These are phyloP conservation scores for Tarsius wallacei DNA, from an alignment of 2,797 vertebrate species.

Conservation along the genomic window DNA sequence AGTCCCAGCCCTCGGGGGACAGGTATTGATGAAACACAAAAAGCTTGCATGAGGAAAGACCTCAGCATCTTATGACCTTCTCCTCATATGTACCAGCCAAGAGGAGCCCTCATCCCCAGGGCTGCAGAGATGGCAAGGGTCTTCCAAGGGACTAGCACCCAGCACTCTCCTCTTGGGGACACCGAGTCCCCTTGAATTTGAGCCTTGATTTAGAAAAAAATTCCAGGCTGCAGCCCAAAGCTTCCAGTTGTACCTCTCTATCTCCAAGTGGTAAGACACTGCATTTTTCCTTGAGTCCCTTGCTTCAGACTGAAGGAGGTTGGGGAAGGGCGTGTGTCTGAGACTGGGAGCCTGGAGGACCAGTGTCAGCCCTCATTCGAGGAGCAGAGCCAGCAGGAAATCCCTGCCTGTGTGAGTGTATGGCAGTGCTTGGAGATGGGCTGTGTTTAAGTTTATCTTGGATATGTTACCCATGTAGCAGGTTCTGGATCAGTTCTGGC, in stretches of 20 bases:
- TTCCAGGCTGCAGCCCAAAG: neutral
- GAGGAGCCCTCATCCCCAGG: neutral
- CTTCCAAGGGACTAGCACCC: neutral
- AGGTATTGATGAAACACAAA: neutral
- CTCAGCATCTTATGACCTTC: neutral
- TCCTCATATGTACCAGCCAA: accelerated
- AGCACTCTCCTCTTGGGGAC: neutral
- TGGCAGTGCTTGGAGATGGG: neutral
- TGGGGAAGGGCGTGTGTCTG: accelerated
- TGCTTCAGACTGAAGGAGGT: neutral
- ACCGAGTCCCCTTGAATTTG: neutral
- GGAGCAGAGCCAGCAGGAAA: neutral
- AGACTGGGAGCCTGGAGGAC: neutral
- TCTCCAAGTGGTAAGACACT: neutral
- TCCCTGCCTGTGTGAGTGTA: neutral
- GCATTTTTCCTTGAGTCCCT: neutral
- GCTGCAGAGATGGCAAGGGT: neutral
- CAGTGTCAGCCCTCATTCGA: neutral
- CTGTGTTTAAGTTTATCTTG: neutral
- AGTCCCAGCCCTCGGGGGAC: neutral
- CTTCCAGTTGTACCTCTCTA: neutral
- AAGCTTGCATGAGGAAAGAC: neutral
- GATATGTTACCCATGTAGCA: neutral
- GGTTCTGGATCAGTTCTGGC: neutral
- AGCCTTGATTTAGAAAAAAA: neutral